Evolutionary conservation across 1,140 invertebrate species (phyloP), one percentile per base, ranked within the genome.

Genomic region (Laodelphax striatellus): DNA sequence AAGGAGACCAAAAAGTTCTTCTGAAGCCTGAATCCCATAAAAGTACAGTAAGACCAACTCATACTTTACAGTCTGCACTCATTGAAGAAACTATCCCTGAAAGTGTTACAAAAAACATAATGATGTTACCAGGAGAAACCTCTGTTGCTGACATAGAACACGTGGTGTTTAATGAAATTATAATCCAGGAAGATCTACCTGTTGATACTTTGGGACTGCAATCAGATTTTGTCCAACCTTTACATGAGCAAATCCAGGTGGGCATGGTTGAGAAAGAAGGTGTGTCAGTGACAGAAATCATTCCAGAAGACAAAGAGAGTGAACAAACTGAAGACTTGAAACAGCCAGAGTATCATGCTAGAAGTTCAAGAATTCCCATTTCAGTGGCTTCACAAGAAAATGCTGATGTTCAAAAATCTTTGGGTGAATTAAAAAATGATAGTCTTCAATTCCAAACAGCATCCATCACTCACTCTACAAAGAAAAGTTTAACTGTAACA

Each of bases 61-160:
- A 81, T 65, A 71, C 79, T 21, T 64, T 82, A 0, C 70, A 77
- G 61, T 80, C 80, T n/a, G 69, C 80, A 44, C 69, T 82, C 61
- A 72, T 82, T 43, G 79, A 83, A 70, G 80, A 84, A 75, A 77
- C 79, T 17, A 70, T 72, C 58, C 66, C 75, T 16, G 73, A 81
- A 61, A 76, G 78, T 66, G 71, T 72, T 55, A 62, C 80, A 14
- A 75, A 72, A 17, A 58, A 73, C 43, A 58, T 83, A n/a, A 62
- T 67, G 64, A 69, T 74, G 19, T 55, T 63, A 60, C 66, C 72
- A 19, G 57, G 72, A 16, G 61, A 67, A 34, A 72, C 67, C 34
- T 38, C 34, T 13, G 69, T 58, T 50, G 82, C 82, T 21, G 76
- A 75, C 57, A 58, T 77, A 44, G 72, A 66, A 57, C 76, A 79